Conservation (phyloP, 2,888 invertebrate species). For the Melinopterus prodromus region DNA sequence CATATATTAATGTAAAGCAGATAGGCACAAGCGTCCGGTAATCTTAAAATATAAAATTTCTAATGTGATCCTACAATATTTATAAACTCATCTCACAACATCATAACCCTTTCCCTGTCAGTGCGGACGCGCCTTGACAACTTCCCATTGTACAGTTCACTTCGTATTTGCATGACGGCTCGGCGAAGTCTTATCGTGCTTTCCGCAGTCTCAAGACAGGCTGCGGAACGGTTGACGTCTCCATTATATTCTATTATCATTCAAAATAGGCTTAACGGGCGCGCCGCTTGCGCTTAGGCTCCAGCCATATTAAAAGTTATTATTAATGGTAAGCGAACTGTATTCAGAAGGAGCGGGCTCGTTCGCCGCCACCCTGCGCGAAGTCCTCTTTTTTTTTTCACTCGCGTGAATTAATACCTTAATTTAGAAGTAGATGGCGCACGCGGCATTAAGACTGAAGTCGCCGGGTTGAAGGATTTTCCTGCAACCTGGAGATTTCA, state of each 20-base stretch:
- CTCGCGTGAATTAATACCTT: slow-evolving; percentile 35
- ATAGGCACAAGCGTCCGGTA: too few relatives aligned
- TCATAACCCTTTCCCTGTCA: too few relatives aligned
- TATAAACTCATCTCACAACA: neutral
- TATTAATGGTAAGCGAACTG: slow-evolving; percentile 47
- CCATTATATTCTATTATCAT: slow-evolving; percentile 54
- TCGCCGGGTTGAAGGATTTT: neutral
- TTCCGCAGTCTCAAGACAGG: slow-evolving; percentile 52
- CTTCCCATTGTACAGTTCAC: slow-evolving; percentile 4
- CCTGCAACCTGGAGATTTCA: neutral
- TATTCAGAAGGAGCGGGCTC: neutral
- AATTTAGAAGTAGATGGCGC: slow-evolving; percentile 28
- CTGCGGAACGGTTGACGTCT: slow-evolving; percentile 47
- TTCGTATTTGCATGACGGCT: slow-evolving; percentile 34
- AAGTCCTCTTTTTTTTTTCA: slow-evolving; percentile 20
- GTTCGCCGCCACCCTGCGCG: slow-evolving; percentile 7
- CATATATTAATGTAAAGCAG: too few relatives aligned
- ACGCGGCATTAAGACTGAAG: neutral
- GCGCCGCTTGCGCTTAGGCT: slow-evolving; percentile 13
- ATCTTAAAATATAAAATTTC: too few relatives aligned
- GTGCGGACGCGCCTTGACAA: neutral
- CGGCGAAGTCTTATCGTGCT: slow-evolving; percentile 52
- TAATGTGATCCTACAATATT: too few relatives aligned
- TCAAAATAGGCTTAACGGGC: slow-evolving; percentile 47
- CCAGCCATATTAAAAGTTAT: slow-evolving; percentile 49